These are phyloP conservation scores for Coelinius sp. DNA, from an alignment of 2,888 invertebrate species.

Conservation along the genomic window DNA sequence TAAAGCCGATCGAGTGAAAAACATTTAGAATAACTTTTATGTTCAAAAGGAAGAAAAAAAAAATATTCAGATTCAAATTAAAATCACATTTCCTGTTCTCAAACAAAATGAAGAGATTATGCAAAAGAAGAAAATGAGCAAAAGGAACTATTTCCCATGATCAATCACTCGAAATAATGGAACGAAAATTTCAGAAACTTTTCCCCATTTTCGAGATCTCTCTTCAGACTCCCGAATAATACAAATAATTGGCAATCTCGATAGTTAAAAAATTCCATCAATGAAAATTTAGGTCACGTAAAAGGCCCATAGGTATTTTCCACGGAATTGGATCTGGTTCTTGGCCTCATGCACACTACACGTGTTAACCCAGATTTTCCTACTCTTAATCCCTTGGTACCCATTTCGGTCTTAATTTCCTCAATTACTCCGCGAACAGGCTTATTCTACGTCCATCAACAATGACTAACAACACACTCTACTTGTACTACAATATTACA, in stretches of 20 bases:
- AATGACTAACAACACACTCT: slow-evolving; percentile 4
- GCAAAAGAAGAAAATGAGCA: background rate
- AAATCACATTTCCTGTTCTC: background rate
- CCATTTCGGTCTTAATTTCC: slow-evolving; percentile 5
- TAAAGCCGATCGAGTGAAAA: too few relatives aligned
- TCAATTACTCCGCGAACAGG: slow-evolving; percentile 32
- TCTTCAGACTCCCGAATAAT: too few relatives aligned
- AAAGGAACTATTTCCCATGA: background rate
- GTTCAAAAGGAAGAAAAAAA: too few relatives aligned
- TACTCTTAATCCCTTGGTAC: background rate
- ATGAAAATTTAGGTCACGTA: too few relatives aligned
- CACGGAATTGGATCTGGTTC: background rate
- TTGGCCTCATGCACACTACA: background rate
- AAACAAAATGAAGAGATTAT: background rate
- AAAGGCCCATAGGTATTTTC: background rate
- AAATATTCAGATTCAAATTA: background rate
- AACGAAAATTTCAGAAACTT: too few relatives aligned
- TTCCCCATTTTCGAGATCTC: too few relatives aligned
- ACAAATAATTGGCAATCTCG: too few relatives aligned
- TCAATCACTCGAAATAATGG: too few relatives aligned
- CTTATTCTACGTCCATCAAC: slow-evolving; percentile 27
- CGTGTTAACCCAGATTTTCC: background rate
- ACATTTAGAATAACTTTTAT: too few relatives aligned
- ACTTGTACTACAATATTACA: background rate
- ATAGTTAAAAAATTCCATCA: too few relatives aligned